Percentiles rank a stretch among this genome's conserved stretches.
Evolutionary conservation across 2,888 invertebrate species (phyloP).

Genomic region (Cylloceria caligata): DNA sequence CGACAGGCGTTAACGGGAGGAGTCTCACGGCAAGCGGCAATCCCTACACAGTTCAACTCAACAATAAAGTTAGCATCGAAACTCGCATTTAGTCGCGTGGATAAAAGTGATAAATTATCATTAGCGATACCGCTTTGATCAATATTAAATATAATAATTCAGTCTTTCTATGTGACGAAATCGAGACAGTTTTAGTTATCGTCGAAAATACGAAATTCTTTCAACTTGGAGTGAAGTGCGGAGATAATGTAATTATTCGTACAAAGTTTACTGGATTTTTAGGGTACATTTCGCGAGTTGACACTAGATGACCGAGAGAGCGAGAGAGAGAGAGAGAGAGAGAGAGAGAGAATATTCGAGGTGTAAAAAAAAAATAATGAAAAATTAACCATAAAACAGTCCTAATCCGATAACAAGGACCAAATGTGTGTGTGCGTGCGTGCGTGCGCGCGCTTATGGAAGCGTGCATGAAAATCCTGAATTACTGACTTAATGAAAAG

Average conservation of each 20-base stretch:
- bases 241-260: neutral
- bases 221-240: constrained; percentile 33
- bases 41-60: constrained; percentile 67
- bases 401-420: neutral
- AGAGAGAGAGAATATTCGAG: constrained; percentile 4
- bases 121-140: neutral
- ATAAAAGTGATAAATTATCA: constrained; percentile 36
- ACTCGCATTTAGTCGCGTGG: constrained; percentile 28
- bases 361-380: neutral
- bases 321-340: constrained; percentile 29
- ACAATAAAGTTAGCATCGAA: constrained; percentile 39
- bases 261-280: neutral
- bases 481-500: neutral
- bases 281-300: neutral
- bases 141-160: constrained; percentile 6
- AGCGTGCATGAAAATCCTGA: neutral
- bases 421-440: neutral
- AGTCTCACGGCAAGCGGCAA: constrained; percentile 72
- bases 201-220: constrained; percentile 8
- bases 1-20: constrained; percentile 76
- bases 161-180: constrained; percentile 30
- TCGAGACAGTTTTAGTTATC: constrained; percentile 16
- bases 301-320: constrained; percentile 35
- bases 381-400: neutral
- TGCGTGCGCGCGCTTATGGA: neutral